These are phyloP conservation scores for Drepana arcuata DNA, from an alignment of 1,140 invertebrate species.

Conservation along the genomic window DNA sequence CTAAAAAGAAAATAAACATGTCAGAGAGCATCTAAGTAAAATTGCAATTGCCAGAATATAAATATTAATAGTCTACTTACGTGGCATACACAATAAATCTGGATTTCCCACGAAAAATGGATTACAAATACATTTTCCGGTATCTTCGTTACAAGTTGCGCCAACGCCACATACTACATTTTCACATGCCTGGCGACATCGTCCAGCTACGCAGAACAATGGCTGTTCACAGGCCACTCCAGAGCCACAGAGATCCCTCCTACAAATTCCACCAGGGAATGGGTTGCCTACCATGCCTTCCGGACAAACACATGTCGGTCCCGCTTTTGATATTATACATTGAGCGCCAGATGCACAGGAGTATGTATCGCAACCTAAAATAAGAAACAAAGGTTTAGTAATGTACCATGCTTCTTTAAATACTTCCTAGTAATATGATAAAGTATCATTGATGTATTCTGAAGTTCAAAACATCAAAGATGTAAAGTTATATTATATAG, in stretches of 20 bases:
- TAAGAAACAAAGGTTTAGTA: too few relatives aligned
- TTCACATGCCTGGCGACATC: constrained; percentile 89
- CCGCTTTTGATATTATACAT: constrained; percentile 88
- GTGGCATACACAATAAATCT: constrained; percentile 90
- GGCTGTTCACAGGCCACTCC: constrained; percentile 83
- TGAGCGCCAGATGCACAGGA: constrained; percentile 87
- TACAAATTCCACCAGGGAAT: constrained; percentile 89
- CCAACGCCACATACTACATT: constrained; percentile 84
- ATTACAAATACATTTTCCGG: constrained; percentile 89
- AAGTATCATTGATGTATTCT: too few relatives aligned
- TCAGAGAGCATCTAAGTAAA: too few relatives aligned
- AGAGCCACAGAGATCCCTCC: constrained; percentile 84
- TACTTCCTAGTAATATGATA: too few relatives aligned
- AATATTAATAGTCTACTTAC: constrained; percentile 75
- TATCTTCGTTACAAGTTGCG: constrained; percentile 83
- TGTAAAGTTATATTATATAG: too few relatives aligned
- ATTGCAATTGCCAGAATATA: too few relatives aligned
- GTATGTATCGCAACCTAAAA: constrained; percentile 83
- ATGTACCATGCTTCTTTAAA: too few relatives aligned
- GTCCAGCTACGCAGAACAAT: constrained; percentile 85
- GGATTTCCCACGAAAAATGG: constrained; percentile 91
- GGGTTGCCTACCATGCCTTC: constrained; percentile 91
- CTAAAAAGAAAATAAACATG: constrained; percentile 73
- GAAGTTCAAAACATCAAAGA: too few relatives aligned
- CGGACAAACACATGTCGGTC: constrained; percentile 89